Percentiles rank a stretch among this genome's conserved stretches.
phyloP scores from a whole-genome alignment of 2,888 invertebrate genomes.

The Erebia palarica region DNA sequence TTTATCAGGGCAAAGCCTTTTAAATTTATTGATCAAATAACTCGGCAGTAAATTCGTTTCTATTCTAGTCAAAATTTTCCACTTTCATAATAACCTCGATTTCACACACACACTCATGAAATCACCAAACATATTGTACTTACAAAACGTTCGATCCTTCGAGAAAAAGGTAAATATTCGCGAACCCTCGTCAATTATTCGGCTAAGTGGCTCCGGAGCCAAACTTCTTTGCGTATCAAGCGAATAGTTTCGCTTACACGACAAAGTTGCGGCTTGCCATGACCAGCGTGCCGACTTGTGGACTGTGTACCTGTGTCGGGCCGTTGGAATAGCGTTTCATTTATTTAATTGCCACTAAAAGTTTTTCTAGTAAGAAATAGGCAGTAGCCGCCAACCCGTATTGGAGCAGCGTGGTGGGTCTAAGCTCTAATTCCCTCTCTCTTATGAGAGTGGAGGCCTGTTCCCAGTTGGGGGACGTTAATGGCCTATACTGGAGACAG shows the following conservation, averaged over 20 bases:
- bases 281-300: slow-evolving; percentile 13
- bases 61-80: too few relatives aligned
- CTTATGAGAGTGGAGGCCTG: too few relatives aligned
- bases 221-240: slow-evolving; percentile 6
- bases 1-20: too few relatives aligned
- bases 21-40: too few relatives aligned
- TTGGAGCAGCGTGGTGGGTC: too few relatives aligned
- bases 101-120: background rate
- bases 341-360: background rate
- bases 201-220: background rate
- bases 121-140: background rate
- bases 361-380: too few relatives aligned
- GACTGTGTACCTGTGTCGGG: background rate
- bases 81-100: too few relatives aligned
- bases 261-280: slow-evolving; percentile 17
- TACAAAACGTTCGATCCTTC: background rate
- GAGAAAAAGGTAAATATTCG: slow-evolving; percentile 1
- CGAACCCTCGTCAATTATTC: slow-evolving; percentile 12
- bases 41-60: too few relatives aligned
- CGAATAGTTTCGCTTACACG: slow-evolving; percentile 5
- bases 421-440: too few relatives aligned
- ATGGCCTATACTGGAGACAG: too few relatives aligned
- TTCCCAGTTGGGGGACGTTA: too few relatives aligned
- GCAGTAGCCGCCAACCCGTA: too few relatives aligned
- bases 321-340: slow-evolving; percentile 6